These are phyloP conservation scores for Myrmecobius fasciatus DNA, from an alignment of 2,113 vertebrate genomes.

Conservation along the genomic window DNA sequence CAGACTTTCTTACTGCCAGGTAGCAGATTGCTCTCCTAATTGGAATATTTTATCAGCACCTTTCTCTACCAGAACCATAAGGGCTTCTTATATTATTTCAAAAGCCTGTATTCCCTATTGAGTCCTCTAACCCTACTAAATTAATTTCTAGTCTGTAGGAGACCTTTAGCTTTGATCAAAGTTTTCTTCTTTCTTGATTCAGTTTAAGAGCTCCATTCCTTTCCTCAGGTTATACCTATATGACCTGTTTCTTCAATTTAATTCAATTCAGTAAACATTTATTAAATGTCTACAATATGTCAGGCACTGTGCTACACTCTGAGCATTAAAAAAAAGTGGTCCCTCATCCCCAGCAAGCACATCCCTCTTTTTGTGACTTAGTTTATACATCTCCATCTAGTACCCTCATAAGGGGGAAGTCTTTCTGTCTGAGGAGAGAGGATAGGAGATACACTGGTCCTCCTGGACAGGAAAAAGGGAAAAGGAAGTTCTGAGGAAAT, in stretches of 20 bases:
- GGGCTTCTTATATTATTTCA: neutral
- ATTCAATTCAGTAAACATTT: neutral
- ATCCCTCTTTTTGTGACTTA: neutral
- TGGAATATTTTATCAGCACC: neutral
- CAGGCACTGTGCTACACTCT: neutral
- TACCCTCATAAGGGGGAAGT: neutral
- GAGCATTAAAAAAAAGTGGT: neutral
- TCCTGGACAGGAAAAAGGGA: neutral
- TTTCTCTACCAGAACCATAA: neutral
- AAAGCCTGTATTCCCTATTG: neutral
- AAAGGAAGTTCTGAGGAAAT: neutral
- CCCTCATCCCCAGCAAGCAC: neutral
- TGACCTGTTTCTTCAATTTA: neutral
- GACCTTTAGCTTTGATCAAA: neutral
- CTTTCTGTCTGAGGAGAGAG: neutral
- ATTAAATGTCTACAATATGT: neutral
- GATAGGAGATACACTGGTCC: neutral
- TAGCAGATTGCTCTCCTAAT: neutral
- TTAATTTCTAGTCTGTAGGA: neutral
- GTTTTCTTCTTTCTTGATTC: neutral
- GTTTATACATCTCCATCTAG: neutral
- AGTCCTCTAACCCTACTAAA: neutral
- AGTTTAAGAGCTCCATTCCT: neutral
- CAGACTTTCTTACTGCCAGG: neutral
- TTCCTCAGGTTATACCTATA: neutral